These are phyloP conservation scores for Enteromius afrohamiltoni DNA, from an alignment of 2,797 vertebrate species.

Conservation along the genomic window DNA sequence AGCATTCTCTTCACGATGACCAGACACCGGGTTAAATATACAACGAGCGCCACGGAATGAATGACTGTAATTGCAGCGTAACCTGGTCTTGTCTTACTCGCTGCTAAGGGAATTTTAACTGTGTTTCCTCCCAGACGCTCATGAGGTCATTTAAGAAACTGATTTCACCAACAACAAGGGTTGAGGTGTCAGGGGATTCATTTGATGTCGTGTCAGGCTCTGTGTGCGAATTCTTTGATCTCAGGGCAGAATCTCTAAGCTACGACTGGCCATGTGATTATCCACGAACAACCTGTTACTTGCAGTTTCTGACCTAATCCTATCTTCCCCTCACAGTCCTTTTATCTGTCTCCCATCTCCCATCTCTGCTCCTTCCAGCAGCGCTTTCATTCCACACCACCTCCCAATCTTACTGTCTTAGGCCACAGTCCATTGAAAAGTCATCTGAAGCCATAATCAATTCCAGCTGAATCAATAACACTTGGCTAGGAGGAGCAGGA, in stretches of 20 bases:
- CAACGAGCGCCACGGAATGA: not conserved
- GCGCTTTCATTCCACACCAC: constrained; percentile 54
- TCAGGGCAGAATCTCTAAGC: constrained; percentile 41
- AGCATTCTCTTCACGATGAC: constrained; percentile 18
- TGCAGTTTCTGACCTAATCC: constrained; percentile 50
- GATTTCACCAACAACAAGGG: constrained; percentile 52
- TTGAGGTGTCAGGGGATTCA: constrained; percentile 56
- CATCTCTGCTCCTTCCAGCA: constrained; percentile 43
- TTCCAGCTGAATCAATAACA: constrained; percentile 72
- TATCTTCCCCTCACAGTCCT: constrained; percentile 52
- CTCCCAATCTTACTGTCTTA: constrained; percentile 64
- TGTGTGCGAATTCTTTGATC: constrained; percentile 49
- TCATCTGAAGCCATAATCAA: constrained; percentile 73
- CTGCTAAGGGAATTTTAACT: constrained; percentile 14
- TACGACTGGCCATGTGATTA: constrained; percentile 42
- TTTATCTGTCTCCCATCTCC: constrained; percentile 51
- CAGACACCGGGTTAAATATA: constrained; percentile 28
- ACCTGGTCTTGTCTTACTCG: constrained; percentile 11
- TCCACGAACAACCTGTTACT: constrained; percentile 51
- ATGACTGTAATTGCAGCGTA: constrained; percentile 23
- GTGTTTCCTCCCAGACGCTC: constrained; percentile 27
- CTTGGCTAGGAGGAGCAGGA: constrained; percentile 57
- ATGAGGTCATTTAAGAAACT: constrained; percentile 46
- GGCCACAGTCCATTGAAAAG: constrained; percentile 66
- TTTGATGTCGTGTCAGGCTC: constrained; percentile 54